These are phyloP conservation scores for Porites australiensis DNA, from an alignment of 64 coral and sea anemone species.

Conservation along the genomic window DNA sequence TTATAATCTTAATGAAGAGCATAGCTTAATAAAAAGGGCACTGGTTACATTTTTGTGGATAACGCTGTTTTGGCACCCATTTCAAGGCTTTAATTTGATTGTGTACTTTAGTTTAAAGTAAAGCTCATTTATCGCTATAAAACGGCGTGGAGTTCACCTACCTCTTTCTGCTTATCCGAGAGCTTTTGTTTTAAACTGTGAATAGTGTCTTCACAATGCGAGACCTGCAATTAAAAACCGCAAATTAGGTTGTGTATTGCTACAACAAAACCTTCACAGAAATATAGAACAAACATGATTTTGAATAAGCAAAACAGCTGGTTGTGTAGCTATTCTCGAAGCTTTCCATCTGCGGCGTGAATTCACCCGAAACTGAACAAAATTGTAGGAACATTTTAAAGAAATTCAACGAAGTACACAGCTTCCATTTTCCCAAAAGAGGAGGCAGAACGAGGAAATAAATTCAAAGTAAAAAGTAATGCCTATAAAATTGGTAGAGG, in stretches of 20 bases:
- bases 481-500: too few relatives aligned
- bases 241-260: background rate
- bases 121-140: too few relatives aligned
- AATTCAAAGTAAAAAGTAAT: too few relatives aligned
- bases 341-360: background rate
- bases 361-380: background rate
- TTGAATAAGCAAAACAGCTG: background rate
- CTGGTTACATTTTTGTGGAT: too few relatives aligned
- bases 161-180: constrained; percentile 95
- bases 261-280: background rate
- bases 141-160: background rate
- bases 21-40: too few relatives aligned
- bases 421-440: too few relatives aligned
- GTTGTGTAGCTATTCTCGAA: background rate
- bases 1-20: too few relatives aligned
- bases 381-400: background rate
- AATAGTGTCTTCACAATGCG: constrained; percentile 96
- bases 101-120: too few relatives aligned
- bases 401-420: background rate
- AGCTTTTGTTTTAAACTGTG: constrained; percentile 94
- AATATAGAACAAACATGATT: background rate
- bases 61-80: too few relatives aligned
- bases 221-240: constrained; percentile 54
- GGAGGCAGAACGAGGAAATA: too few relatives aligned
- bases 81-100: too few relatives aligned